Percentiles rank a stretch among this genome's conserved stretches.
Conservation (phyloP, 2,888 invertebrate genomes). For the Oithona nana region DNA sequence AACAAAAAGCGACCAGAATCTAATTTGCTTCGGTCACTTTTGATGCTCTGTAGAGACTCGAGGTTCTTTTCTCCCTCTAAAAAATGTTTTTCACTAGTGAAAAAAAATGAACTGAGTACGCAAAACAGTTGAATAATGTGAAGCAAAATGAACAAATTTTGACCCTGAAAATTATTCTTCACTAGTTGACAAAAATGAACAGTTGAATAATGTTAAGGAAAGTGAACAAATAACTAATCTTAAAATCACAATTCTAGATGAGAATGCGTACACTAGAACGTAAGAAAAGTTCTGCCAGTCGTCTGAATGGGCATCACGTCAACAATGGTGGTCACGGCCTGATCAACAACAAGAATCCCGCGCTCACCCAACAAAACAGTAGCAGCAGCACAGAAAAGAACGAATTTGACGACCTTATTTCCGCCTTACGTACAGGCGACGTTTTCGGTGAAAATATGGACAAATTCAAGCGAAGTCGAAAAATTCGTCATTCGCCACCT, state of each 20-base stretch:
- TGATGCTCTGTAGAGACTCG: too few relatives aligned
- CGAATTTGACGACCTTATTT: slow-evolving; percentile 89
- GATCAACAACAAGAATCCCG: too few relatives aligned
- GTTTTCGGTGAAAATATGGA: slow-evolving; percentile 90
- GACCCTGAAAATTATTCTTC: too few relatives aligned
- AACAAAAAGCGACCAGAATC: too few relatives aligned
- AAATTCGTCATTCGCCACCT: slow-evolving; percentile 41
- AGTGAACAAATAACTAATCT: neutral
- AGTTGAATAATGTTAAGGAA: neutral
- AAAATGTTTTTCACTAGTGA: too few relatives aligned
- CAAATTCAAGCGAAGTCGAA: slow-evolving; percentile 61
- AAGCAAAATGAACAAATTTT: too few relatives aligned
- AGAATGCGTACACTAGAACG: slow-evolving; percentile 71
- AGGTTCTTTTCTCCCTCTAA: too few relatives aligned
- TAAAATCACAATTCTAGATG: slow-evolving; percentile 30
- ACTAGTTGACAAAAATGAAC: too few relatives aligned
- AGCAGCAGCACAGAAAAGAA: slow-evolving; percentile 37
- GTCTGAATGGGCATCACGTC: slow-evolving; percentile 39
- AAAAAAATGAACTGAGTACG: too few relatives aligned
- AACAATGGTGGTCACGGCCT: neutral
- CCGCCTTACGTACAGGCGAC: slow-evolving; percentile 77
- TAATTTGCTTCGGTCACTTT: too few relatives aligned
- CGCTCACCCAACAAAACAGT: neutral
- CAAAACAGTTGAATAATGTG: too few relatives aligned
- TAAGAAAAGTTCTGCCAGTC: slow-evolving; percentile 54